phyloP scores from a whole-genome alignment of 2,797 vertebrate genomes.

The Chromis chromis region DNA sequence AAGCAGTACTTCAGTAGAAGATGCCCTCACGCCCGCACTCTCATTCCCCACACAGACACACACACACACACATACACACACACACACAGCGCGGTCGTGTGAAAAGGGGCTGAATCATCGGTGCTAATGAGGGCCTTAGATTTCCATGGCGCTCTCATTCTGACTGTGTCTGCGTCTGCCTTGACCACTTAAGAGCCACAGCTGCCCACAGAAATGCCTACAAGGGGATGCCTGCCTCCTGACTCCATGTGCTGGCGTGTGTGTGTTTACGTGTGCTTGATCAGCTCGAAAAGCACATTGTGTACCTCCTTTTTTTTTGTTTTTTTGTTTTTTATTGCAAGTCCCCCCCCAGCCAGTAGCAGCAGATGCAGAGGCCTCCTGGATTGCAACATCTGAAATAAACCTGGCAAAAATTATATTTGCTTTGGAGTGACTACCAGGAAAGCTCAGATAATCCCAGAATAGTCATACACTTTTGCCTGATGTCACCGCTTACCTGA shows the following conservation, averaged over 20 bases:
- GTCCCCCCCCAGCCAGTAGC: neutral
- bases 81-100: conserved; percentile 30
- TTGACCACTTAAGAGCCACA: conserved; percentile 73
- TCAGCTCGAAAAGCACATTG: conserved; percentile 44
- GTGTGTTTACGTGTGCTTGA: conserved; percentile 45
- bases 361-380: conserved; percentile 34
- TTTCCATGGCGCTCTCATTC: conserved; percentile 68
- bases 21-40: conserved; percentile 32
- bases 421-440: conserved; percentile 3
- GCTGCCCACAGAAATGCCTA: conserved; percentile 75
- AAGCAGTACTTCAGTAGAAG: conserved; percentile 33
- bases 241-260: conserved; percentile 33
- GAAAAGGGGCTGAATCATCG: conserved; percentile 78
- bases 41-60: conserved; percentile 14
- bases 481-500: conserved; percentile 21
- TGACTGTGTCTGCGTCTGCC: conserved; percentile 72
- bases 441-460: conserved; percentile 22
- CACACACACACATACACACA: conserved; percentile 21
- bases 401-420: conserved; percentile 32
- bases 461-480: neutral
- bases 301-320: conserved; percentile 18
- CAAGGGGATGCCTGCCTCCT: conserved; percentile 62
- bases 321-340: neutral
- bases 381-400: conserved; percentile 32
- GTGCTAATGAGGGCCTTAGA: conserved; percentile 69